Percentiles rank a stretch among this genome's conserved stretches.
phyloP scores from a whole-genome alignment of 2,113 vertebrate genomes.

The Apteryx owenii region DNA sequence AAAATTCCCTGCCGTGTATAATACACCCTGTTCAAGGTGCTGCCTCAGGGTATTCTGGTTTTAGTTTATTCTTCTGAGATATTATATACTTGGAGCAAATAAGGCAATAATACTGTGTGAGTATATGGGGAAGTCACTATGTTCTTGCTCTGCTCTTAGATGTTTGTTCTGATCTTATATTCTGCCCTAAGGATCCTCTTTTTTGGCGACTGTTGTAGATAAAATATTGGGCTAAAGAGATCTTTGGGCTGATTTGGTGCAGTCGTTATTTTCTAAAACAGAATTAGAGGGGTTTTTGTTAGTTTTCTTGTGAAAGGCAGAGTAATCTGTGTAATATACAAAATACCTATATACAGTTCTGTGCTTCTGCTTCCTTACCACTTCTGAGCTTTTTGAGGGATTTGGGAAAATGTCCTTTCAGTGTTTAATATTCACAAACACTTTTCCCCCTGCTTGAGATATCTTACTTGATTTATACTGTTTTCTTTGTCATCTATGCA shows the following conservation, averaged over 20 bases:
- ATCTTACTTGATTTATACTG: neutral
- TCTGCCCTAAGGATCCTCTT: neutral
- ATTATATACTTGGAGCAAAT: neutral
- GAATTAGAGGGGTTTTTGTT: neutral
- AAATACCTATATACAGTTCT: neutral
- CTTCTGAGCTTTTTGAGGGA: neutral
- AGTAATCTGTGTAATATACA: neutral
- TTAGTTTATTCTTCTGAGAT: neutral
- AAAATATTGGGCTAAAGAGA: neutral
- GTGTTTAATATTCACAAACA: neutral
- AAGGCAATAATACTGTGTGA: neutral
- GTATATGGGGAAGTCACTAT: neutral
- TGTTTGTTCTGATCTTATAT: neutral
- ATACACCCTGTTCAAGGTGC: neutral
- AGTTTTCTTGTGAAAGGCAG: neutral
- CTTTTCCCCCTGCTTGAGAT: neutral
- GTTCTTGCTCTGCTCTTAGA: neutral
- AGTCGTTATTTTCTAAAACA: neutral
- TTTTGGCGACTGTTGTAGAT: neutral
- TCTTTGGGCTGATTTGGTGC: neutral
- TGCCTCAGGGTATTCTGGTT: neutral
- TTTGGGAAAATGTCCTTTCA: neutral
- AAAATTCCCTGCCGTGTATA: neutral
- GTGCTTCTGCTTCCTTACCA: neutral
- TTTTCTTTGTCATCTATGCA: neutral